Evolutionary conservation across 2,888 invertebrate genomes (phyloP), one percentile per base, ranked within the genome.

Genomic region (Schizaphis graminum): DNA sequence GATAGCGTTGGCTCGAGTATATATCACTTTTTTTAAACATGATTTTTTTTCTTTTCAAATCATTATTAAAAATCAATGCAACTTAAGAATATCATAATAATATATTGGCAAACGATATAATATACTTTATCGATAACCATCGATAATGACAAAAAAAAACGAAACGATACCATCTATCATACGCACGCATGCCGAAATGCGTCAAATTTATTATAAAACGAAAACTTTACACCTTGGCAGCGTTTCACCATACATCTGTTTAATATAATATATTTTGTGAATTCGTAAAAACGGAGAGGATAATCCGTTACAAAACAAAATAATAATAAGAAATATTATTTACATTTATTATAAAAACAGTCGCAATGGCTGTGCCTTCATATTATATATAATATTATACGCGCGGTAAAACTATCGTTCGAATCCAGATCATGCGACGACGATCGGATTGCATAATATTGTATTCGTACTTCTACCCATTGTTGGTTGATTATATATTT

Each of bases 371-470:
- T 84, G 21, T 88, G n/a, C n/a, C 4, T 67, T 35, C 35, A 67
- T 7, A 28, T 61, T 16, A 28, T 61, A 4, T 87, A 87, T 53
- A 61, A 61, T 56, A 53, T n/a, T n/a, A 57, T n/a, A 28, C 41
- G 44, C 8, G 16, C 3, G 16, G 77, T 88, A 56, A 89, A 53
- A 93, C 88, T 84, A 88, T 88, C 24, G 49, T 92, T 84, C 93
- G 44, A 77, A 56, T 89, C 44, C 84, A 44, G 56, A 93, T 93
- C 89, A 84, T 89, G 89, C 89, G 89, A 93, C 77, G 56, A 88
- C 92, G 89, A 88, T 88, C 67, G 61, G 3, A 92, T 92, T 88
- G 92, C 92, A 89, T 89, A 84, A 93, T 92, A 87, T 87, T 53
- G 35, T 49, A 61, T 92, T 57, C 61, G 44, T 28, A 41, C 87